Evolutionary conservation across 2,113 vertebrate species (phyloP).

Genomic region (Columba livia): DNA sequence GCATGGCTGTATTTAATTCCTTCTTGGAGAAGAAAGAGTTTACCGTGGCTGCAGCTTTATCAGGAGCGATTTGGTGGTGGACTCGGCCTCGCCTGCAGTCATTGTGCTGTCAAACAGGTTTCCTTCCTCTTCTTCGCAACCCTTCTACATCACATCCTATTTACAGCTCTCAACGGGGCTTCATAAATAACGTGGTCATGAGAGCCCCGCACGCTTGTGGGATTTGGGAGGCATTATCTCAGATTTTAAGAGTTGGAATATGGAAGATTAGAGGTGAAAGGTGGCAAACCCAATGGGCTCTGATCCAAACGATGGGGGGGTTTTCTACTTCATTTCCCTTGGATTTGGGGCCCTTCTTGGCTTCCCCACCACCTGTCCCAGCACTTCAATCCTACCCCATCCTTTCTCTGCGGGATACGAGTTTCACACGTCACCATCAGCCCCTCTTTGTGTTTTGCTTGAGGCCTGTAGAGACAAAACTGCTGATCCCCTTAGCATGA

Average conservation of each 20-base stretch:
- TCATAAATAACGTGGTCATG: conserved; percentile 16
- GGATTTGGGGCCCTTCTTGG: background rate
- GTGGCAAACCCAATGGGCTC: background rate
- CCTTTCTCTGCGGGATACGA: background rate
- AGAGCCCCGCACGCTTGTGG: background rate
- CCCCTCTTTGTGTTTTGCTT: background rate
- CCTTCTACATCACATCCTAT: conserved; percentile 18
- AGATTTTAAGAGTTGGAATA: background rate
- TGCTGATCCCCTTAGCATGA: background rate
- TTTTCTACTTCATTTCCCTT: background rate
- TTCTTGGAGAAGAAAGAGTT: background rate
- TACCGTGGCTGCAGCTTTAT: background rate
- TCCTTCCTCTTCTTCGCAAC: conserved; percentile 46
- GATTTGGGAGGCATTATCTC: conserved; percentile 28
- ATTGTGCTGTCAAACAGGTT: conserved; percentile 32
- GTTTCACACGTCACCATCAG: background rate
- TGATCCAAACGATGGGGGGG: background rate
- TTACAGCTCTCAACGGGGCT: background rate
- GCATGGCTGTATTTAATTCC: background rate
- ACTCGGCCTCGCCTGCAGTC: background rate
- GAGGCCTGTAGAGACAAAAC: background rate
- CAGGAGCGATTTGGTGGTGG: background rate
- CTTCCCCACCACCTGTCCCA: background rate
- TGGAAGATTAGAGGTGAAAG: background rate
- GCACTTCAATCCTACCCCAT: background rate